These are phyloP conservation scores for Harpalus rubripes DNA, from an alignment of 2,888 invertebrate genomes.

Conservation along the genomic window DNA sequence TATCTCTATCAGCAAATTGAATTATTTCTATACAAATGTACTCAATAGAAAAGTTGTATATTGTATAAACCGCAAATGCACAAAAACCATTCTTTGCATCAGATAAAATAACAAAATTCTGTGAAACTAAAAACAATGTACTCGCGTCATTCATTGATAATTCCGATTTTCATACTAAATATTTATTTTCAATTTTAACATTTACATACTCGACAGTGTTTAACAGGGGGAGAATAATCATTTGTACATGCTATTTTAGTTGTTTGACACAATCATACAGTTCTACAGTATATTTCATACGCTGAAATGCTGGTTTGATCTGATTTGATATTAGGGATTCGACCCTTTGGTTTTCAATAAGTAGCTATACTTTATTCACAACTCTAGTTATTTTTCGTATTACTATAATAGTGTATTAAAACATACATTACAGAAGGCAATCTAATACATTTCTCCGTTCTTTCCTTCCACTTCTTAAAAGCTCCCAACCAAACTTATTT, in stretches of 20 bases:
- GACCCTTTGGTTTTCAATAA: too few relatives aligned
- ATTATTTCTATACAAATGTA: slow-evolving; percentile 22
- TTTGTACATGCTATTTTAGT: slow-evolving; percentile 19
- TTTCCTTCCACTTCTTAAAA: too few relatives aligned
- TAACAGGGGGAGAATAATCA: slow-evolving; percentile 16
- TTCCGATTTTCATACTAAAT: slow-evolving; percentile 36
- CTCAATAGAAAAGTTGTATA: slow-evolving; percentile 35
- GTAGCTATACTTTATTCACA: too few relatives aligned
- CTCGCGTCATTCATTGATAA: slow-evolving; percentile 26
- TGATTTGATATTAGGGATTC: too few relatives aligned
- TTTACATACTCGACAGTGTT: slow-evolving; percentile 15
- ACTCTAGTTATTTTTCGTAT: too few relatives aligned
- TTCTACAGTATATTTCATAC: background rate
- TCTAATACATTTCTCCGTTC: too few relatives aligned
- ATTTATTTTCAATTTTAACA: slow-evolving; percentile 52
- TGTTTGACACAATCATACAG: background rate
- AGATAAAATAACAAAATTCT: slow-evolving; percentile 47
- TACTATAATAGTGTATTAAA: too few relatives aligned
- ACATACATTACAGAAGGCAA: too few relatives aligned
- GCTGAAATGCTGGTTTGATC: too few relatives aligned
- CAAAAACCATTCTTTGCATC: slow-evolving; percentile 25
- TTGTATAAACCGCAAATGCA: slow-evolving; percentile 19
- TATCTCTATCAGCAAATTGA: slow-evolving; percentile 31
- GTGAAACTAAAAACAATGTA: slow-evolving; percentile 37
- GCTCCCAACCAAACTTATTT: too few relatives aligned